Evolutionary conservation across 1,140 invertebrate genomes (phyloP).

Genomic region (Nymphalis io): DNA sequence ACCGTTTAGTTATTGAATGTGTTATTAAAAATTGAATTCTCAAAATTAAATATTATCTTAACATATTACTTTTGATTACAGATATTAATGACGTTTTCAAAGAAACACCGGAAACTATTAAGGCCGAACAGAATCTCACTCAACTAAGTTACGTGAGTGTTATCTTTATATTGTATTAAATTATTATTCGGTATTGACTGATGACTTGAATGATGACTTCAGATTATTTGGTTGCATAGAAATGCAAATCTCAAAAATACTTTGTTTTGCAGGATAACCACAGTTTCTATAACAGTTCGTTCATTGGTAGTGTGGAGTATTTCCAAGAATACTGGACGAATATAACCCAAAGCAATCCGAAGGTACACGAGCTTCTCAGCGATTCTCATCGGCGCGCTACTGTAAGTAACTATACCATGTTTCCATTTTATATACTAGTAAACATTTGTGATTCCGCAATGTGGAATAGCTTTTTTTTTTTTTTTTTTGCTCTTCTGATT

Average conservation of each 20-base stretch:
- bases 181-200: too few relatives aligned
- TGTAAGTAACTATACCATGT: conserved; percentile 84
- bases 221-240: too few relatives aligned
- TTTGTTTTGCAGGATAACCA: conserved; percentile 83
- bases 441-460: too few relatives aligned
- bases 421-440: too few relatives aligned
- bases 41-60: background rate
- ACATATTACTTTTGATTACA: conserved; percentile 40
- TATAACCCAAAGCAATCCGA: conserved; percentile 83
- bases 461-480: too few relatives aligned
- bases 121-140: conserved; percentile 62
- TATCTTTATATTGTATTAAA: too few relatives aligned
- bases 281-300: conserved; percentile 89
- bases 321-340: conserved; percentile 88
- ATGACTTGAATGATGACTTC: too few relatives aligned
- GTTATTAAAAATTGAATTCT: background rate
- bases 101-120: conserved; percentile 62
- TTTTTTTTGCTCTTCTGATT: too few relatives aligned
- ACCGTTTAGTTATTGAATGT: too few relatives aligned
- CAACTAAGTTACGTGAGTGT: conserved; percentile 60
- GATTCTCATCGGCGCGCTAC: conserved; percentile 93
- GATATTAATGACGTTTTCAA: conserved; percentile 58
- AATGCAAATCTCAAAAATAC: background rate
- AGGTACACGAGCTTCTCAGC: conserved; percentile 88
- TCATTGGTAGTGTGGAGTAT: conserved; percentile 81